phyloP scores from a whole-genome alignment of 2,113 vertebrate species.

The Butorides virescens region DNA sequence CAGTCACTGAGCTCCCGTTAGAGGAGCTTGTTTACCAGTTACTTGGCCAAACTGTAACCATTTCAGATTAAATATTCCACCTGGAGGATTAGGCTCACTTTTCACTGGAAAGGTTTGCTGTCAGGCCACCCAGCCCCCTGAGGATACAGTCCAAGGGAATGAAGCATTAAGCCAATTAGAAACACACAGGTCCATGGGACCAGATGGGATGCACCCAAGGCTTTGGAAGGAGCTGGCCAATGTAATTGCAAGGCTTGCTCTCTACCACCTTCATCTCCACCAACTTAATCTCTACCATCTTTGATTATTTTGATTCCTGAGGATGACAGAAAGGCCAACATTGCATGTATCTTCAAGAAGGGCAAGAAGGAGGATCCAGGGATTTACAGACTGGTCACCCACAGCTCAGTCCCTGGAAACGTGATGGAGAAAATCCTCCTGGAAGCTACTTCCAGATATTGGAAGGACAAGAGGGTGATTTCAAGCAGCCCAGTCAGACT shows the following conservation, averaged over 20 bases:
- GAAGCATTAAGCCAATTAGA: background rate
- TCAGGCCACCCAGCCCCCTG: background rate
- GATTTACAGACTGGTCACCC: background rate
- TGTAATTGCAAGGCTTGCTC: background rate
- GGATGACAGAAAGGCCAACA: background rate
- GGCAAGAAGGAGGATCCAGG: background rate
- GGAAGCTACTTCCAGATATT: background rate
- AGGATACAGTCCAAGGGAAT: rapidly evolving
- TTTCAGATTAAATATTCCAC: background rate
- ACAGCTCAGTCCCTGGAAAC: background rate
- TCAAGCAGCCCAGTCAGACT: background rate
- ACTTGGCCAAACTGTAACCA: background rate
- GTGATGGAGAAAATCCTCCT: background rate
- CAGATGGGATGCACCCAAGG: background rate
- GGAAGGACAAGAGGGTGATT: background rate
- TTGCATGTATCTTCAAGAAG: background rate
- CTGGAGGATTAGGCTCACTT: background rate
- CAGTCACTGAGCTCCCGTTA: background rate
- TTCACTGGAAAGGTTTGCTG: rapidly evolving
- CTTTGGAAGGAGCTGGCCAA: background rate
- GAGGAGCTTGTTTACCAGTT: background rate
- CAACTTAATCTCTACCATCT: background rate
- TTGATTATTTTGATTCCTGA: background rate
- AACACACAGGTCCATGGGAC: background rate
- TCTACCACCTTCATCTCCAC: background rate